Conservation (phyloP, 2,113 vertebrate species). For the Suncus etruscus region DNA sequence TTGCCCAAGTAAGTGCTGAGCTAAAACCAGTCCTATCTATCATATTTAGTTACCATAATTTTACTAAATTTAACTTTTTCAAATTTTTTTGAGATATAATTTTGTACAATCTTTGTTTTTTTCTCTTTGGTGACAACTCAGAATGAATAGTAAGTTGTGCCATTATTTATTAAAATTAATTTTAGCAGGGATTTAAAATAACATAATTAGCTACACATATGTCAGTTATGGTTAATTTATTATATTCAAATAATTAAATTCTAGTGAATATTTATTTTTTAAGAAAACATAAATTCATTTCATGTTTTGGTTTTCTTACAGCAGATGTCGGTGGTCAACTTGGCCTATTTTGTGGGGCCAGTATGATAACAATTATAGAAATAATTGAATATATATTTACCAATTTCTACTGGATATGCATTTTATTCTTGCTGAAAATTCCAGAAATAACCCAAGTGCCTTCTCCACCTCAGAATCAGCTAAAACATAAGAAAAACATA, state of each 20-base stretch:
- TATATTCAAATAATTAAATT: slow-evolving; percentile 23
- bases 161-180: neutral
- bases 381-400: slow-evolving; percentile 87
- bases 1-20: too few species aligned
- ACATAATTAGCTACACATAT: neutral
- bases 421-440: slow-evolving; percentile 88
- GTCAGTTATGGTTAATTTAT: neutral
- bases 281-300: neutral
- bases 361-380: slow-evolving; percentile 89
- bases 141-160: neutral
- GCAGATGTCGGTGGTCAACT: slow-evolving; percentile 89
- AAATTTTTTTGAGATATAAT: neutral
- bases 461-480: slow-evolving; percentile 66
- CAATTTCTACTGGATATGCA: slow-evolving; percentile 88
- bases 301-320: slow-evolving; percentile 67
- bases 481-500: slow-evolving; percentile 72
- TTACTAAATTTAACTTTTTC: neutral
- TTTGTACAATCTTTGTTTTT: slow-evolving; percentile 1
- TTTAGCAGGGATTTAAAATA: slow-evolving; percentile 25
- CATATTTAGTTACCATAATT: neutral
- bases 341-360: slow-evolving; percentile 90
- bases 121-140: slow-evolving; percentile 29
- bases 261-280: slow-evolving; percentile 24
- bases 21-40: neutral
- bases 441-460: slow-evolving; percentile 80